Percentiles rank a stretch among this genome's conserved stretches.
Evolutionary conservation across 2,113 vertebrate species (phyloP).

Genomic region (Turdus rufiventris): DNA sequence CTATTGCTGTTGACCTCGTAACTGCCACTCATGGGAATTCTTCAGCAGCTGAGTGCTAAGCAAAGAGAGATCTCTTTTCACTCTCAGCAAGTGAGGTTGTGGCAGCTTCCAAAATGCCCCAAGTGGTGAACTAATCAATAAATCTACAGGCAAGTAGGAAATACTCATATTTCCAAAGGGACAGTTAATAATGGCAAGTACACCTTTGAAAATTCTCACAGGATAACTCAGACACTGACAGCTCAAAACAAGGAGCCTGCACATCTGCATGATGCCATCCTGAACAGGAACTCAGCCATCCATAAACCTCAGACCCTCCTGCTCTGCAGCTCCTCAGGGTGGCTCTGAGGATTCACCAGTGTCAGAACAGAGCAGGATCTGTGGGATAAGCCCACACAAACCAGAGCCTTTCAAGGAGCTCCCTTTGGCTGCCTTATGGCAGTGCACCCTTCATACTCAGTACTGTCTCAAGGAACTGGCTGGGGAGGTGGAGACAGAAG

Average conservation of each 20-base stretch:
- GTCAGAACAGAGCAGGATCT: not conserved
- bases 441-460: rapidly evolving
- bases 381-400: not conserved
- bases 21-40: not conserved
- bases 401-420: not conserved
- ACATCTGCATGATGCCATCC: not conserved
- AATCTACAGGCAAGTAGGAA: not conserved
- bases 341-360: not conserved
- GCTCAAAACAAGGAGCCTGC: not conserved
- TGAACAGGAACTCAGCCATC: not conserved
- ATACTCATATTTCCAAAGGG: not conserved
- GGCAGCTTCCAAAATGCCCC: not conserved
- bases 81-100: not conserved
- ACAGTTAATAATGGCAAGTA: not conserved
- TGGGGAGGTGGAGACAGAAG: not conserved
- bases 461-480: not conserved
- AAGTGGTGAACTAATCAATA: not conserved
- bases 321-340: not conserved
- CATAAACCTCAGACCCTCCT: not conserved
- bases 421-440: not conserved
- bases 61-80: not conserved
- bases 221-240: not conserved
- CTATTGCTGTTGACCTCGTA: not conserved
- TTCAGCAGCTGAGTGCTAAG: not conserved
- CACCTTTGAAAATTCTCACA: not conserved